Conservation (phyloP, 2,888 invertebrate species). For the Sphaeridia pumilis region DNA sequence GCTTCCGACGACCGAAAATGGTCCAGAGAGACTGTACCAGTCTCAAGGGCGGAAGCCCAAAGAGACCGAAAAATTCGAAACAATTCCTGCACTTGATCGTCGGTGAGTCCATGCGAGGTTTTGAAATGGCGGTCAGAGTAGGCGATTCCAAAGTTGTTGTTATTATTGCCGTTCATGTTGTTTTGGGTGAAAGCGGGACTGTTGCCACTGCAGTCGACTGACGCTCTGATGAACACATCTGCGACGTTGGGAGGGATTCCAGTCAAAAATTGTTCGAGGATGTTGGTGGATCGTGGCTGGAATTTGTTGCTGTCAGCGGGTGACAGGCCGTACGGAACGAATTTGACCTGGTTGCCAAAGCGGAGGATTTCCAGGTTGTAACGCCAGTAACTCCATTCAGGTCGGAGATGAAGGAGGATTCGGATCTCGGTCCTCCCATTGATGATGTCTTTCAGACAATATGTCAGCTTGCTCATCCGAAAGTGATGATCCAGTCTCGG, state of each 20-base stretch:
- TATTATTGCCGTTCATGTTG: background rate
- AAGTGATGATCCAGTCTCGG: slow-evolving; percentile 18
- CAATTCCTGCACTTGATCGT: slow-evolving; percentile 17
- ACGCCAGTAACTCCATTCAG: slow-evolving; percentile 21
- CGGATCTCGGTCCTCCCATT: slow-evolving; percentile 21
- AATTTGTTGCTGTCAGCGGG: background rate
- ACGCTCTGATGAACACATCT: slow-evolving; percentile 10
- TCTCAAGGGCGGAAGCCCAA: slow-evolving; percentile 17
- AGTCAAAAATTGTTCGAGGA: slow-evolving; percentile 17
- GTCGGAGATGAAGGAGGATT: slow-evolving; percentile 27
- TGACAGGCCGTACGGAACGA: slow-evolving; percentile 17
- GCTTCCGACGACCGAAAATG: too few relatives aligned
- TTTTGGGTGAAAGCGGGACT: background rate
- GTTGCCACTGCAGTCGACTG: background rate
- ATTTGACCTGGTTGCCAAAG: slow-evolving; percentile 26
- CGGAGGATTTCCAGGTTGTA: slow-evolving; percentile 25
- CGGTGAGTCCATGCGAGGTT: slow-evolving; percentile 11
- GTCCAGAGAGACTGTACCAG: slow-evolving; percentile 2
- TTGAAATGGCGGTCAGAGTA: slow-evolving; percentile 20
- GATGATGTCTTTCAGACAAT: slow-evolving; percentile 34
- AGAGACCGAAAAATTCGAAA: slow-evolving; percentile 21
- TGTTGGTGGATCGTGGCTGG: background rate
- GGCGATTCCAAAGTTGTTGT: background rate
- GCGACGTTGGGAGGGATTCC: slow-evolving; percentile 19
- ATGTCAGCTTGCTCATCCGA: slow-evolving; percentile 29